A percentile compares a stretch with the other conserved stretches of the same genome.
Evolutionary conservation across 2,888 invertebrate species (phyloP).

Genomic region (Ceraclea dissimilis): DNA sequence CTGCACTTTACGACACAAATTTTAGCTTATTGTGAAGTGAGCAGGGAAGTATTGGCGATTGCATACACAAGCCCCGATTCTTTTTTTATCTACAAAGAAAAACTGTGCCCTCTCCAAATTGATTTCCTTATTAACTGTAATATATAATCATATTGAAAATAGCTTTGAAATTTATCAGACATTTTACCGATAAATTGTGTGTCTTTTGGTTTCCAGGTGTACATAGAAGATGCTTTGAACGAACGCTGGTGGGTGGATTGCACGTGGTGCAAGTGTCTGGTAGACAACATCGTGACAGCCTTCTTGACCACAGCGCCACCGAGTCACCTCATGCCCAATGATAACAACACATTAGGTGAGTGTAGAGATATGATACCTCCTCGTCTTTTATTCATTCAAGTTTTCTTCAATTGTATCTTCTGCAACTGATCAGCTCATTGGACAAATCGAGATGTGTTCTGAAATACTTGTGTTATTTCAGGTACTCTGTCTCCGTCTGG

Average conservation of each 20-base stretch:
- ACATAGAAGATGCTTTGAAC: slow-evolving; percentile 89
- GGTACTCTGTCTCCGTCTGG: slow-evolving; percentile 50
- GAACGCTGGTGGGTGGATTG: slow-evolving; percentile 93
- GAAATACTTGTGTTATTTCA: too few species aligned
- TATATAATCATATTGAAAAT: too few species aligned
- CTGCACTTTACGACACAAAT: too few species aligned
- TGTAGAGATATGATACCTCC: neutral
- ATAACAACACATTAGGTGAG: slow-evolving; percentile 41
- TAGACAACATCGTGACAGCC: slow-evolving; percentile 83
- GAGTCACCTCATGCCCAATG: slow-evolving; percentile 58
- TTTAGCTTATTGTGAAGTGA: too few species aligned
- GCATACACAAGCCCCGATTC: too few species aligned
- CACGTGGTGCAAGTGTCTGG: slow-evolving; percentile 82
- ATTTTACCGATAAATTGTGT: too few species aligned
- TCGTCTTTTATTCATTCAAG: neutral
- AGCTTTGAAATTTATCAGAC: too few species aligned
- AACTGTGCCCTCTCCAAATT: too few species aligned
- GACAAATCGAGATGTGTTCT: too few species aligned
- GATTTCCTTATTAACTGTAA: slow-evolving; percentile 1
- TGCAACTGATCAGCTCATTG: too few species aligned
- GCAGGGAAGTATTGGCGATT: too few species aligned
- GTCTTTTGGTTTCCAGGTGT: slow-evolving; percentile 70
- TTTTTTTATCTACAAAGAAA: too few species aligned
- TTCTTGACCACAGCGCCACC: slow-evolving; percentile 76
- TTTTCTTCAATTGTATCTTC: neutral